phyloP scores from a whole-genome alignment of 2,888 invertebrate genomes.

The Caenorhabditis sp. region DNA sequence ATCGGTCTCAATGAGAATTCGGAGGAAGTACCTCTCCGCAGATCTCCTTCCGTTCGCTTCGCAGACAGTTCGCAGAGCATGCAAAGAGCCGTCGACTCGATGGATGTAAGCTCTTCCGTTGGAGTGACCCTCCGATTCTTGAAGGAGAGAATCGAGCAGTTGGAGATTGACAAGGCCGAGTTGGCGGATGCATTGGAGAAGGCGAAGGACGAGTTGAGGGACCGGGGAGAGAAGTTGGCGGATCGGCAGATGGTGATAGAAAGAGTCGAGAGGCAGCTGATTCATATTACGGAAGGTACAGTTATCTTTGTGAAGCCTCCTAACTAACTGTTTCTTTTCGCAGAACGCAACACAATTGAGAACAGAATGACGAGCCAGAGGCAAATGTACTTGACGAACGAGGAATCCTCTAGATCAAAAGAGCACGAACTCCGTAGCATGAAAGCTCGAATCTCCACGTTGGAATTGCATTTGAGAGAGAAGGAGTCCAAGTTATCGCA shows the following conservation, averaged over 20 bases:
- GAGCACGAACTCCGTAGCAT: conserved; percentile 58
- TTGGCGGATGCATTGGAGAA: conserved; percentile 34
- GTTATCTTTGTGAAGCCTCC: no score
- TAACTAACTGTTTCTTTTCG: no score
- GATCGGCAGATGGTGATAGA: conserved; percentile 44
- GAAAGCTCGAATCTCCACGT: conserved; percentile 56
- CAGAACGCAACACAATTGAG: conserved; percentile 61
- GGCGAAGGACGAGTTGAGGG: conserved; percentile 39
- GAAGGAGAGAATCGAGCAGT: conserved; percentile 64
- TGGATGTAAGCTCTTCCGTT: conserved; percentile 62
- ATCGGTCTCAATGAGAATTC: conserved; percentile 40
- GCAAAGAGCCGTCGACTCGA: conserved; percentile 25
- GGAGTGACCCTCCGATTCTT: conserved; percentile 63
- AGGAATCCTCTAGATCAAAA: conserved; percentile 61
- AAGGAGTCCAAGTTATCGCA: conserved; percentile 64
- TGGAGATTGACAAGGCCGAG: conserved; percentile 60
- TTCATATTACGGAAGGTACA: conserved; percentile 37
- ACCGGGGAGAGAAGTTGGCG: conserved; percentile 40
- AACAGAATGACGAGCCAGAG: conserved; percentile 61
- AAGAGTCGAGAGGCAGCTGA: conserved; percentile 36
- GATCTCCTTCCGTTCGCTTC: conserved; percentile 43
- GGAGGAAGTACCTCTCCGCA: conserved; percentile 43
- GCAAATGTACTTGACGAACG: conserved; percentile 66
- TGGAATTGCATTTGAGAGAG: conserved; percentile 66
- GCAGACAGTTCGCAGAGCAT: conserved; percentile 26